A percentile compares a stretch with the other conserved stretches of the same genome.
These are phyloP conservation scores for Poeciliopsis paucimaculata DNA, from an alignment of 2,797 vertebrate species.

Conservation along the genomic window DNA sequence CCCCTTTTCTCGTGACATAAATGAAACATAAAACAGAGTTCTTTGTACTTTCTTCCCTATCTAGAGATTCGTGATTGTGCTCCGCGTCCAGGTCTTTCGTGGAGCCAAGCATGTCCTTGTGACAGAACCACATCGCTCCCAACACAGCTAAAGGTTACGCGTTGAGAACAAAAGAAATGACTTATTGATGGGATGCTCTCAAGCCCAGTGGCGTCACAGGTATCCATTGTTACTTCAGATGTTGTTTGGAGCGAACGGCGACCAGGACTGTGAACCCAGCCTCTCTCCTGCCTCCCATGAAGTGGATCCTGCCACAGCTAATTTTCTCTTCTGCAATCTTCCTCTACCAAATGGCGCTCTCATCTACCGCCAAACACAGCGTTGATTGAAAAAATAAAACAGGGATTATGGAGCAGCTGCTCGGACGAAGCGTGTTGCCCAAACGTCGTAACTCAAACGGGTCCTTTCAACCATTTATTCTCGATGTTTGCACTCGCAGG, in stretches of 20 bases:
- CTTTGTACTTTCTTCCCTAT: constrained; percentile 16
- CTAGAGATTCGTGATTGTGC: constrained; percentile 32
- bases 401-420: not conserved
- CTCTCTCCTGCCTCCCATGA: constrained; percentile 26
- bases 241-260: constrained; percentile 54
- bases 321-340: constrained; percentile 37
- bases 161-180: constrained; percentile 58
- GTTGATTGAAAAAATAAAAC: not conserved
- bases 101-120: constrained; percentile 26
- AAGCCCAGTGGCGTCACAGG: constrained; percentile 63
- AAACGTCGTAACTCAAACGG: constrained; percentile 6
- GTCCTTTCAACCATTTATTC: constrained; percentile 3
- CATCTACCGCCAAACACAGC: constrained; percentile 8
- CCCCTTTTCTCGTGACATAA: constrained; percentile 1
- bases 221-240: constrained; percentile 69
- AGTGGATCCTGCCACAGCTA: constrained; percentile 28
- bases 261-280: constrained; percentile 35
- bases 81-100: constrained; percentile 36
- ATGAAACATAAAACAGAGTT: not conserved
- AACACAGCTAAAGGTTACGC: constrained; percentile 45
- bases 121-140: constrained; percentile 43
- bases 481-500: constrained; percentile 10
- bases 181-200: constrained; percentile 73
- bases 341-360: constrained; percentile 27
- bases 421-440: constrained; percentile 5